Base-by-base conservation (phyloP, 2,113 vertebrate genomes). In the Megaceryle torquata region DNA sequence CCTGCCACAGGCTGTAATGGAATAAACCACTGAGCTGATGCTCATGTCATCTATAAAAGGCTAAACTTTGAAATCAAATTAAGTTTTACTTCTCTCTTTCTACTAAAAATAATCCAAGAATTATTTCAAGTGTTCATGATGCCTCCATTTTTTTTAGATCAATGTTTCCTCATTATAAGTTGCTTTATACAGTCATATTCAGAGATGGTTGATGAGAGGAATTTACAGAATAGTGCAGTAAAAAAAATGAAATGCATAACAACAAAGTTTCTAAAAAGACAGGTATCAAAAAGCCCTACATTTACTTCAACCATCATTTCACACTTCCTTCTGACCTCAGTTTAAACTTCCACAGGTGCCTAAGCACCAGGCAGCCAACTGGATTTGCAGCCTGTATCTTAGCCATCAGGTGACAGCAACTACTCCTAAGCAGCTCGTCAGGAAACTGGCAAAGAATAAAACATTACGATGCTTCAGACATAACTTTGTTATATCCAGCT, bases 141-240 rank as follows among this genome's bases (percentile, higher is more conserved):
- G 5, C 22, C 46, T 31, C 5, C 18, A 20, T 16, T 37, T 61
- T 39, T 21, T 53, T 44, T 5, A 17, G 5, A 29, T 31, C 29
- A n/a, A 3, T 3, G 9, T 60, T 51, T 76, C 63, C 82, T 85
- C 56, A 11, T 6, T 18, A 0, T 2, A 21, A 71, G 16, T 0
- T 31, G 53, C 57, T 77, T 39, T 51, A 39, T 8, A 7, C 57
- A 78, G 46, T 37, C 43, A 28, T 5, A 19, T 5, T 35, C 10
- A 8, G 53, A 56, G 43, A n/a, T 21, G 35, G 28, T 5, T 67
- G 51, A 16, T 1, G 2, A 69, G 17, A n/a, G 39, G 31, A 79
- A 75, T 18, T 35, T 16, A 5, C 0, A 41, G 28, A 72, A 41
- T 1, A 39, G 21, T 76, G 77, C 43, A 59, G 16, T 4, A 46